These are phyloP conservation scores for Stratiomys singularior DNA, from an alignment of 2,888 invertebrate species.

Conservation along the genomic window DNA sequence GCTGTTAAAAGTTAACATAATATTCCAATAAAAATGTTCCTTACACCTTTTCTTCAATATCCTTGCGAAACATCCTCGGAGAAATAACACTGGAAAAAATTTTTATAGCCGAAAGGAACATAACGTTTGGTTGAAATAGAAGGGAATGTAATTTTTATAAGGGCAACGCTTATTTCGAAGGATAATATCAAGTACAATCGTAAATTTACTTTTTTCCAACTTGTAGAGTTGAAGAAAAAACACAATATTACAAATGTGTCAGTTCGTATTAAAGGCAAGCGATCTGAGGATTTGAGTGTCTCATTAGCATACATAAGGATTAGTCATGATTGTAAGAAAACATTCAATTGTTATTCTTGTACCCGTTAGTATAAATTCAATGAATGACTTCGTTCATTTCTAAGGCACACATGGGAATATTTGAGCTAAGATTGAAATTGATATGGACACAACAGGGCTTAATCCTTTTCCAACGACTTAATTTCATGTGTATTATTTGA, in stretches of 20 bases:
- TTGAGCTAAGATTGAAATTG: too few species aligned
- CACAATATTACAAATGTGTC: conserved; percentile 55
- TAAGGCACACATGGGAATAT: too few species aligned
- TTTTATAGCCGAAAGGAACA: conserved; percentile 17
- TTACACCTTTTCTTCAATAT: not conserved
- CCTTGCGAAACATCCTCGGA: not conserved
- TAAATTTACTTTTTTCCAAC: conserved; percentile 9
- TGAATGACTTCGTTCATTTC: too few species aligned
- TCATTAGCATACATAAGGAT: conserved; percentile 46
- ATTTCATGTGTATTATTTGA: too few species aligned
- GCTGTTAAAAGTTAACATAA: not conserved
- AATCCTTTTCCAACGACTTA: too few species aligned
- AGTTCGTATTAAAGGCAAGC: conserved; percentile 55
- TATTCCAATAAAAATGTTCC: not conserved
- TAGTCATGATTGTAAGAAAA: conserved; percentile 24
- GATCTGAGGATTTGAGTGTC: conserved; percentile 53
- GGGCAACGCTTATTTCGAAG: not conserved
- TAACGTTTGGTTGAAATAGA: not conserved
- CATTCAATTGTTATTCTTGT: conserved; percentile 28
- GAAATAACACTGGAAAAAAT: not conserved
- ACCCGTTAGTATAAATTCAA: not conserved
- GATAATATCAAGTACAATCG: not conserved
- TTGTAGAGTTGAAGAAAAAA: conserved; percentile 12
- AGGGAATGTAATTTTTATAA: not conserved
- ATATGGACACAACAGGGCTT: too few species aligned